These are phyloP conservation scores for Crambe crambe DNA, from an alignment of 37 sponge, comb jelly and placozoan genomes.

Conservation along the genomic window DNA sequence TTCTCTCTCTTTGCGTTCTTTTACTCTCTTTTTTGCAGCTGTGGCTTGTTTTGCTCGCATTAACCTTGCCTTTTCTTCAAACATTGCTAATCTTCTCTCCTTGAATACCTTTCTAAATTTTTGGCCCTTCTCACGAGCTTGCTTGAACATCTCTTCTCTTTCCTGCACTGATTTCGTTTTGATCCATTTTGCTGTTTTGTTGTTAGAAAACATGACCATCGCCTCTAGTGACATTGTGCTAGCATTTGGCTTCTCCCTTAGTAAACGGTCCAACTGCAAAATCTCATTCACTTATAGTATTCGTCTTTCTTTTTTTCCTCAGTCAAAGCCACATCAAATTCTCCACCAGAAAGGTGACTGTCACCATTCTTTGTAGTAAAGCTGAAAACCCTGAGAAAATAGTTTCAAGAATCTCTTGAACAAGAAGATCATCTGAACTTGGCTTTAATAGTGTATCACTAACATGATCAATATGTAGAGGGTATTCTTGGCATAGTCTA, in stretches of 20 bases:
- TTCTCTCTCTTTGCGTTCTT: slow-evolving; percentile 1
- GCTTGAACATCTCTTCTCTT: background rate
- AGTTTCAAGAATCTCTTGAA: slow-evolving; percentile 11
- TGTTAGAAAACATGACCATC: slow-evolving; percentile 2
- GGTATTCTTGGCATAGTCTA: slow-evolving; percentile 7
- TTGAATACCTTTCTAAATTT: background rate
- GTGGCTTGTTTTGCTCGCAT: slow-evolving; percentile 1
- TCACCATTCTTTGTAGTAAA: background rate
- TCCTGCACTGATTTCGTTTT: slow-evolving; percentile 4
- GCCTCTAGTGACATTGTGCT: slow-evolving; percentile 6
- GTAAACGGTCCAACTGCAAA: no score
- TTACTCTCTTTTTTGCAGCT: background rate
- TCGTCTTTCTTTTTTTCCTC: no score
- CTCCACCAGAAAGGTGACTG: slow-evolving; percentile 16
- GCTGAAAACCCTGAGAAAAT: background rate
- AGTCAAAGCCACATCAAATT: slow-evolving; percentile 29
- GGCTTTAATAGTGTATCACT: background rate
- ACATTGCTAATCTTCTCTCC: background rate
- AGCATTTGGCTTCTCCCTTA: slow-evolving; percentile 44
- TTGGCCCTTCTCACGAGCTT: background rate
- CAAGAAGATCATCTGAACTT: background rate
- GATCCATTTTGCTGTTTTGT: slow-evolving; percentile 5
- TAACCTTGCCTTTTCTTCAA: slow-evolving; percentile 8
- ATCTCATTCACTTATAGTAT: no score
- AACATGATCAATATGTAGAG: slow-evolving; percentile 1